phyloP scores from a whole-genome alignment of 2,113 vertebrate species.

The Myotis lucifugus region DNA sequence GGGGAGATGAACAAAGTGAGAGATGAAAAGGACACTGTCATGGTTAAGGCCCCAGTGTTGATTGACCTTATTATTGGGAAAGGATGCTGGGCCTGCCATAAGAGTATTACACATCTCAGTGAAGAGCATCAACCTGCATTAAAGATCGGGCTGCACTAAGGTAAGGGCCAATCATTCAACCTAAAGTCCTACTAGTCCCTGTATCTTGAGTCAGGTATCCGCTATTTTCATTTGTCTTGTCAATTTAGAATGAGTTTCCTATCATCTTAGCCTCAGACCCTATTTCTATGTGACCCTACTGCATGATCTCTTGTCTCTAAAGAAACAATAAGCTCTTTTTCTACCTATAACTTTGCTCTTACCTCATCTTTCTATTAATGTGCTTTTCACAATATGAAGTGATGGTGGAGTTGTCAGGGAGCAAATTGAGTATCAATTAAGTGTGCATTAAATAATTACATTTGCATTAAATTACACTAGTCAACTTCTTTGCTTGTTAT shows the following conservation, averaged over 20 bases:
- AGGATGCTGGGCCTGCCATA: conserved; percentile 68
- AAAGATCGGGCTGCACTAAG: conserved; percentile 41
- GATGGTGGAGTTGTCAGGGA: neutral
- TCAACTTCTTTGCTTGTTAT: neutral
- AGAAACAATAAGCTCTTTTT: neutral
- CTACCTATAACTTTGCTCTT: neutral
- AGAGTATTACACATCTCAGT: conserved; percentile 66
- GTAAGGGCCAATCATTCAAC: neutral
- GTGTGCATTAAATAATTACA: neutral
- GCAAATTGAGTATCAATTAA: neutral
- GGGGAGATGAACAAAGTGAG: conserved; percentile 74
- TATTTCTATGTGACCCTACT: neutral
- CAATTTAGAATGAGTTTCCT: neutral
- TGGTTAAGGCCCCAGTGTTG: conserved; percentile 76
- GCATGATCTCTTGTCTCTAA: neutral
- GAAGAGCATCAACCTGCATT: conserved; percentile 31
- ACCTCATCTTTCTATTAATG: too few relatives aligned
- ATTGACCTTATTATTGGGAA: conserved; percentile 79
- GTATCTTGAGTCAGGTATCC: neutral
- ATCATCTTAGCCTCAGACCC: neutral
- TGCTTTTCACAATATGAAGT: neutral
- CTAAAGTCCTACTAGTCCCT: neutral
- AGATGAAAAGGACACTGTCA: fast-evolving
- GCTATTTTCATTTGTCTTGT: neutral
- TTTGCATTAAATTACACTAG: neutral